phyloP scores from a whole-genome alignment of 2,797 vertebrate species.

The Hoplostethus atlanticus region DNA sequence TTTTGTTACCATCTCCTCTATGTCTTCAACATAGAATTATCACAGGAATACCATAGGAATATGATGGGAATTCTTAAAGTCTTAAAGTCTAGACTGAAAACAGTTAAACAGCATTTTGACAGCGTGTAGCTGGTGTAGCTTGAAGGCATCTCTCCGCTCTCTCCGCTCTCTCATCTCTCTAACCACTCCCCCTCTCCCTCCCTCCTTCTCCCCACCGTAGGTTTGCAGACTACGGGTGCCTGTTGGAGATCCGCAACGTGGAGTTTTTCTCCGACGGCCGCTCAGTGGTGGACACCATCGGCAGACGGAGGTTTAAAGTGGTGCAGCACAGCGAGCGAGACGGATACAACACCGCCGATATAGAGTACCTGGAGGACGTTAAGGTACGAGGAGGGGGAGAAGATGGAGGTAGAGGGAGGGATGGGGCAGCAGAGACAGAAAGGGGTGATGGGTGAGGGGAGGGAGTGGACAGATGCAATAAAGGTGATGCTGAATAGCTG shows the following conservation, averaged over 20 bases:
- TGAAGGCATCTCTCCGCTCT: too few relatives aligned
- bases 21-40: too few relatives aligned
- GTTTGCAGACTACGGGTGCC: conserved; percentile 92
- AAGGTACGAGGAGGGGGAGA: conserved; percentile 81
- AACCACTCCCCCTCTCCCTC: background rate
- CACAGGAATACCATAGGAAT: too few relatives aligned
- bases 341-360: conserved; percentile 93
- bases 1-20: too few relatives aligned
- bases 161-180: background rate
- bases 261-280: conserved; percentile 93
- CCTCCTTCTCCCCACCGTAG: conserved; percentile 35
- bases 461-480: background rate
- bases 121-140: too few relatives aligned
- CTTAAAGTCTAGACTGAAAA: too few relatives aligned
- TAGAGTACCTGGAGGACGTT: conserved; percentile 92
- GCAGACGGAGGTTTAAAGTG: conserved; percentile 90
- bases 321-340: conserved; percentile 90
- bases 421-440: background rate
- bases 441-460: too few relatives aligned
- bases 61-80: too few relatives aligned
- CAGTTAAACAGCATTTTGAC: too few relatives aligned
- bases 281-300: conserved; percentile 92
- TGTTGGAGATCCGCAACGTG: conserved; percentile 91
- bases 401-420: too few relatives aligned
- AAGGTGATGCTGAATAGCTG: background rate